Conservation (phyloP, 1,140 invertebrate genomes). For the Grapholita molesta region DNA sequence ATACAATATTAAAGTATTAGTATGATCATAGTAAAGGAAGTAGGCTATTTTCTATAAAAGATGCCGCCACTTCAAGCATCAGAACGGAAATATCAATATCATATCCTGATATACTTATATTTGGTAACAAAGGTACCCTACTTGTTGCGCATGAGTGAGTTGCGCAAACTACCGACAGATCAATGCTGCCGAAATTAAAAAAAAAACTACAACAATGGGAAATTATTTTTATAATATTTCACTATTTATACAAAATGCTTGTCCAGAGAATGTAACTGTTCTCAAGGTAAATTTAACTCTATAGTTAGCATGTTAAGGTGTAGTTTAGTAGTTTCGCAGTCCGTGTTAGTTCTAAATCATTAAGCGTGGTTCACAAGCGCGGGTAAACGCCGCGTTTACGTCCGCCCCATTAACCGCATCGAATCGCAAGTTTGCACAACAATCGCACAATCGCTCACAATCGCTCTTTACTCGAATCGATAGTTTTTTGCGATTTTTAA, state of each 20-base stretch:
- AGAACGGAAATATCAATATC: constrained; percentile 64
- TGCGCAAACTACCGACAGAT: constrained; percentile 53
- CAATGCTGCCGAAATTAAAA: constrained; percentile 35
- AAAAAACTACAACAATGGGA: constrained; percentile 33
- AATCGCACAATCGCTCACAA: constrained; percentile 30
- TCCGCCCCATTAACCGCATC: constrained; percentile 69
- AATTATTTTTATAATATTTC: constrained; percentile 32
- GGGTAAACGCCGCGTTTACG: constrained; percentile 50
- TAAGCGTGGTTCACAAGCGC: constrained; percentile 66
- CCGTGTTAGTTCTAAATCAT: constrained; percentile 62
- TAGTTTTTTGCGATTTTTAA: constrained; percentile 66
- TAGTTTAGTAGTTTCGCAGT: constrained; percentile 8
- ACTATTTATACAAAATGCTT: not conserved
- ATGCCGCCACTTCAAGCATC: constrained; percentile 36
- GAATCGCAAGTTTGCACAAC: constrained; percentile 72
- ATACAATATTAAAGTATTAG: constrained; percentile 12
- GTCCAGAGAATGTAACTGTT: not conserved
- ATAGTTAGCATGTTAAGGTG: not conserved
- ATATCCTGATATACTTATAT: constrained; percentile 49
- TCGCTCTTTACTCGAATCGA: constrained; percentile 67
- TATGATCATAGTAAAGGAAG: constrained; percentile 40
- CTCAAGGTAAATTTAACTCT: not conserved
- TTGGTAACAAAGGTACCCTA: constrained; percentile 34
- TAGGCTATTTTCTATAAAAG: constrained; percentile 35
- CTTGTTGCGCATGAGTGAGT: constrained; percentile 52